phyloP scores from a whole-genome alignment of 2,113 vertebrate genomes.

The Nansenia antarctica region DNA sequence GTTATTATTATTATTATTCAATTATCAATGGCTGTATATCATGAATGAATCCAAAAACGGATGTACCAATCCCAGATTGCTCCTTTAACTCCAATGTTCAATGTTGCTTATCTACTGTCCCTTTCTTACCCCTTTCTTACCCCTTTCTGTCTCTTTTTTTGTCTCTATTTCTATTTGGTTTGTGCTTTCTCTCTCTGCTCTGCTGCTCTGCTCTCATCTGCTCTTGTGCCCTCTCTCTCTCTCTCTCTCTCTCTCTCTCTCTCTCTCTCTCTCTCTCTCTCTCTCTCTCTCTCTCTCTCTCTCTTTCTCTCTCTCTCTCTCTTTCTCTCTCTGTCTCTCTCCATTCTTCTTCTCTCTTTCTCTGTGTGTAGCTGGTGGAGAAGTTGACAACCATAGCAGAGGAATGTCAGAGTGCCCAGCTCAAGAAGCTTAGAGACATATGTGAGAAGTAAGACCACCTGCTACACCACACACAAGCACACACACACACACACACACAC shows the following conservation, averaged over 20 bases:
- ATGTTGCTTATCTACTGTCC: no score
- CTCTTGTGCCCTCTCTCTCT: not conserved
- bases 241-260: not conserved
- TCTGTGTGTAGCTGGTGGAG: slow-evolving; percentile 84
- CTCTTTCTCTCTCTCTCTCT: not conserved
- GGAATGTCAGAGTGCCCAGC: slow-evolving; percentile 90
- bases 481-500: not conserved
- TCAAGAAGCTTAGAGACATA: slow-evolving; percentile 92
- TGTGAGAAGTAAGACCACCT: slow-evolving; percentile 89
- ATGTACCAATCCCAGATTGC: no score
- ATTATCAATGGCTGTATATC: no score
- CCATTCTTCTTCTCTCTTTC: slow-evolving; percentile 6
- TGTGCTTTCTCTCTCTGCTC: not conserved
- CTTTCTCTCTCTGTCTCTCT: not conserved
- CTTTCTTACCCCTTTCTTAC: not conserved
- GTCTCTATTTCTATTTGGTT: not conserved
- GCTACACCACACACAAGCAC: not conserved
- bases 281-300: not conserved
- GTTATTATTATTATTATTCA: no score
- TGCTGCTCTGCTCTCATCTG: not conserved
- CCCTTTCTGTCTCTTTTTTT: not conserved
- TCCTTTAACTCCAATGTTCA: no score
- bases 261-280: not conserved
- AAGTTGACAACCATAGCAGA: slow-evolving; percentile 91
- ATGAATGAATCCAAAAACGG: no score